Base-by-base conservation (phyloP, 2,888 invertebrate species). In the Parasteatoda lunata region DNA sequence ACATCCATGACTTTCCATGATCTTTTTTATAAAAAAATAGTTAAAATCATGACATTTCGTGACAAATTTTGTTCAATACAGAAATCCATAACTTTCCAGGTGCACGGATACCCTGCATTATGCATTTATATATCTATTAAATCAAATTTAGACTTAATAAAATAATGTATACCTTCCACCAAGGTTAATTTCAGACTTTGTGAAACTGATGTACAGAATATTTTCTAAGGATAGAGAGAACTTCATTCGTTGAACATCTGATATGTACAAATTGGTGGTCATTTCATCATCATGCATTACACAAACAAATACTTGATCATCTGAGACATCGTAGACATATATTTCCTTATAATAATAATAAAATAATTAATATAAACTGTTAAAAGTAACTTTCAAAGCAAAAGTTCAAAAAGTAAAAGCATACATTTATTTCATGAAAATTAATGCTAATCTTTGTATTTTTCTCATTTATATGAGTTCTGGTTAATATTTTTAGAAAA, bases 271-370 rank as follows among this genome's bases (percentile, higher is more conserved):
- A 92, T 97, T 94, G 4, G 96, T 94, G 47, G 94, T 91, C 13
- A 94, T 94, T 88, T 95, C 94, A 0, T 94, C 94, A 0, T 94
- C 94, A 92, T 97, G 96, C 91, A 95, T 95, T 78, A 96, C 96
- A 90, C 96, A 96, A 89, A 97, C 94, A 91, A 97, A 95, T 89
- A 93, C 91, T 89, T 92, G 91, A 49, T 95, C 95, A 90, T 95
- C 95, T 0, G 96, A 95, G 13, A 97, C 96, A 91, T 97, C 97
- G 0, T 95, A 96, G 76, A 97, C 94, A 91, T 96, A 96, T 92
- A 95, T 97, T 91, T 95, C 95, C 90, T 92, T 92, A 15, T 64
- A 64, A 54, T 54, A 78, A 70, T 51, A 68, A 65, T 48, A 9
- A 68, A 68, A 84, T 15, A 15, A 15, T 66, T 30, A n/a, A 30